A percentile compares a stretch with the other conserved stretches of the same genome.
phyloP scores from a whole-genome alignment of 2,888 invertebrate species.

The Mamestra brassicae region DNA sequence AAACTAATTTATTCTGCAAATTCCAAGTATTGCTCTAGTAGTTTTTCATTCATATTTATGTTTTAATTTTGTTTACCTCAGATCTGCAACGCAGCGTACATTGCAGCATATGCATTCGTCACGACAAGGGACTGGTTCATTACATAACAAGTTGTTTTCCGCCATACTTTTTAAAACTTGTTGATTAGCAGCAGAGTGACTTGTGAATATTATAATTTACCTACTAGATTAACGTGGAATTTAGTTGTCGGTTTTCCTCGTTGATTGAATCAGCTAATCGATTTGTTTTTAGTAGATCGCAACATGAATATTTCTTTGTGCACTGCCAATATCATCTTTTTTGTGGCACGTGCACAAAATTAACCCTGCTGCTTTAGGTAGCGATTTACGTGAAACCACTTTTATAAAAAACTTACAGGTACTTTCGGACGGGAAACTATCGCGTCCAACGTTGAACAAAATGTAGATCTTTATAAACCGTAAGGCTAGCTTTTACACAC shows the following conservation, averaged over 20 bases:
- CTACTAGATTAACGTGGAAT: neutral
- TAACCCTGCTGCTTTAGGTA: neutral
- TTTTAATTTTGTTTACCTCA: neutral
- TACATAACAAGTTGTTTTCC: conserved; percentile 26
- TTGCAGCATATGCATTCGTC: conserved; percentile 4
- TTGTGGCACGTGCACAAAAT: neutral
- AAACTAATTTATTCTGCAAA: conserved; percentile 22
- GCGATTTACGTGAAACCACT: too few species aligned
- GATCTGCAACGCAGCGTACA: neutral
- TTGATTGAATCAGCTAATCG: conserved; percentile 5
- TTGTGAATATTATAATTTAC: neutral
- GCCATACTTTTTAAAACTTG: conserved; percentile 4
- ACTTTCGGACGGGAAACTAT: too few species aligned
- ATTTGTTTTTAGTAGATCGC: neutral
- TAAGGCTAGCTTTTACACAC: too few species aligned
- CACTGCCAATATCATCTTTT: neutral
- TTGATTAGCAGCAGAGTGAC: conserved; percentile 15
- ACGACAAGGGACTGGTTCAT: conserved; percentile 9
- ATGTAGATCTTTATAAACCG: too few species aligned
- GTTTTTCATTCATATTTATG: conserved; percentile 17
- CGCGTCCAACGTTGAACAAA: too few species aligned
- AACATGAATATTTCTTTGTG: neutral
- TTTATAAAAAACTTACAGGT: too few species aligned
- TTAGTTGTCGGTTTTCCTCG: conserved; percentile 11
- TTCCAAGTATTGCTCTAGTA: neutral